Conservation (phyloP, 2,797 vertebrate genomes). For the Catharus ustulatus region DNA sequence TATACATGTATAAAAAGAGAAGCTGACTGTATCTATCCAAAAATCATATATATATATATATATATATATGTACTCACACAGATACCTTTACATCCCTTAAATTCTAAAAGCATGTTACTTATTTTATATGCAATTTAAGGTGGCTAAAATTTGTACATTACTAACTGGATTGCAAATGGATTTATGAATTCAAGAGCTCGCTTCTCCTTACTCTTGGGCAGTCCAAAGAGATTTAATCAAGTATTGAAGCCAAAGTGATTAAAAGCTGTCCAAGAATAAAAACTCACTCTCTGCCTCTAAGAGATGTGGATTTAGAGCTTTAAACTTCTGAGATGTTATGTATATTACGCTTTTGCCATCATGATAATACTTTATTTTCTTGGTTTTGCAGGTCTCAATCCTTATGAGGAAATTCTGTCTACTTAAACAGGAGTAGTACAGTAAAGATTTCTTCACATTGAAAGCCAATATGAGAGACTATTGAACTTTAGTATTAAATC, state of each 20-base stretch:
- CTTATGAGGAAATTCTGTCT: not conserved
- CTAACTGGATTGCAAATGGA: not conserved
- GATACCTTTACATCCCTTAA: not conserved
- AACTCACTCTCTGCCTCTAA: not conserved
- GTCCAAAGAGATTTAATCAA: not conserved
- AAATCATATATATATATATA: not conserved
- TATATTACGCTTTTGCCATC: not conserved
- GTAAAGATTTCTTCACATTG: not conserved
- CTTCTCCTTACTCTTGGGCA: not conserved
- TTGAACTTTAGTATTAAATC: not conserved
- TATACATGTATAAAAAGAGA: not conserved
- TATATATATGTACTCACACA: rapidly evolving
- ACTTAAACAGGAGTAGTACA: not conserved
- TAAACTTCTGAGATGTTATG: not conserved
- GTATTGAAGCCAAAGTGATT: not conserved
- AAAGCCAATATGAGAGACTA: not conserved
- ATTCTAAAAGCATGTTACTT: not conserved
- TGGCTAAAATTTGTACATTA: not conserved
- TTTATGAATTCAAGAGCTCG: not conserved
- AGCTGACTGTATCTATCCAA: not conserved
- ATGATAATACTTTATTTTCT: not conserved
- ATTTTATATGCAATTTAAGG: not conserved
- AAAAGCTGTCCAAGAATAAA: not conserved
- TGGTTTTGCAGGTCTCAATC: not conserved
- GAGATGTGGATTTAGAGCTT: not conserved